These are phyloP conservation scores for Nemoura dubitans DNA, from an alignment of 2,888 invertebrate species.

Conservation along the genomic window DNA sequence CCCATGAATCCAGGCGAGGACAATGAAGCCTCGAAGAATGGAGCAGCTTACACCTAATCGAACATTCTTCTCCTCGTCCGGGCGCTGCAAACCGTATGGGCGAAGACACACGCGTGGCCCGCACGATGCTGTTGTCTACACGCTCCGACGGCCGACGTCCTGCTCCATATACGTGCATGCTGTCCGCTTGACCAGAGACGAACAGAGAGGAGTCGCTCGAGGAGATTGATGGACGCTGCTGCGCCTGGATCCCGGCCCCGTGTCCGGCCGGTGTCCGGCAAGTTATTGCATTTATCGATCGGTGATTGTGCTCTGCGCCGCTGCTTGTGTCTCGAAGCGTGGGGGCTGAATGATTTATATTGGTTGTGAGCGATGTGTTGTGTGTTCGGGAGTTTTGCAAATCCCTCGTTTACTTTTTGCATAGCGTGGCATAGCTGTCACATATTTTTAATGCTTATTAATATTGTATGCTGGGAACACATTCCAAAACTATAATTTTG, in stretches of 20 bases:
- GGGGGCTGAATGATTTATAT: constrained; percentile 21
- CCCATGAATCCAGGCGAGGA: background rate
- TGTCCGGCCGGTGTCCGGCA: background rate
- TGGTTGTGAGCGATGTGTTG: background rate
- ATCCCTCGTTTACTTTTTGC: too few species aligned
- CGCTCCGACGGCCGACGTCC: constrained; percentile 21
- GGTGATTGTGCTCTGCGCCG: background rate
- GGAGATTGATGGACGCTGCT: constrained; percentile 35
- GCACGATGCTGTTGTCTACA: constrained; percentile 32
- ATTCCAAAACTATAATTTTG: too few species aligned
- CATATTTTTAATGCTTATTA: too few species aligned
- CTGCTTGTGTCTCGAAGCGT: background rate
- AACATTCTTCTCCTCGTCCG: constrained; percentile 35
- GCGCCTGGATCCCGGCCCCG: too few species aligned
- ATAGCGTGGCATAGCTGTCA: too few species aligned
- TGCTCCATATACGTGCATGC: background rate
- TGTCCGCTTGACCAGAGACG: constrained; percentile 34
- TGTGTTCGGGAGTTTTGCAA: background rate
- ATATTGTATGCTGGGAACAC: too few species aligned
- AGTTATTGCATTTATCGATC: constrained; percentile 40
- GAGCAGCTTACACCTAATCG: constrained; percentile 39
- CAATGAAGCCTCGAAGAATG: constrained; percentile 36
- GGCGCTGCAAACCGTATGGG: background rate
- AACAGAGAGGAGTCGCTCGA: constrained; percentile 18
- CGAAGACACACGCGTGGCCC: background rate